Base-by-base conservation (phyloP, 2,888 invertebrate genomes). In the Dasysyrphus albostriatus region DNA sequence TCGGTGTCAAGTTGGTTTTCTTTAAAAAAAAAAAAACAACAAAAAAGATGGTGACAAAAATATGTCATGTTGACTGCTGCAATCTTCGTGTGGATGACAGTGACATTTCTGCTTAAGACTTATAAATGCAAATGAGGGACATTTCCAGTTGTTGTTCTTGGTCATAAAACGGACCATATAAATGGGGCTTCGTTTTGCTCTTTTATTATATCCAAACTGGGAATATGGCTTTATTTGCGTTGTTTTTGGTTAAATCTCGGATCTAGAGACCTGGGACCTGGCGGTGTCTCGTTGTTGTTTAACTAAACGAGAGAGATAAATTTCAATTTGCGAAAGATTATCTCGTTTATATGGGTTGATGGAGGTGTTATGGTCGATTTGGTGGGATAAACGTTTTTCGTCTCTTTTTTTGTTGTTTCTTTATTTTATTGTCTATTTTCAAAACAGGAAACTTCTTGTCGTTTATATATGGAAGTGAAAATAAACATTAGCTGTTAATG, bases 271-370 rank as follows among this genome's bases (percentile, higher is more conserved):
- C 8, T 39, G 16, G 16, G 16, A 12, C 37, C 5, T 24, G 39
- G 19, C n/a, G n/a, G n/a, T n/a, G 61, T 24, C n/a, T 61, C 24
- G 51, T 65, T 34, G 51, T 69, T 54, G 69, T 54, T 54, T 42
- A 51, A 54, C 49, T 19, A 34, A 51, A 39, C 37, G 19, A 49
- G 10, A 19, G 78, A 83, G 78, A 87, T 87, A 87, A 87, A 87
- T 83, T 87, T 83, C 87, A 87, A 87, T 87, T 87, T 87, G 72
- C 83, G 44, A 78, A 78, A 79, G 87, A 87, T 87, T 87, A 87
- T 83, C 83, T 83, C 67, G 44, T 83, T 83, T 87, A 78, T 78
- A 61, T 67, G 69, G 85, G 16, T 49, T 78, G 78, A 79, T 79
- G 87, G 83, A 83, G 87, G 82, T 83, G 78, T 83, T 79, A 59